Evolutionary conservation across 2,888 invertebrate genomes (phyloP), one percentile per base, ranked within the genome.

Genomic region (Holacanthella duospinosa): DNA sequence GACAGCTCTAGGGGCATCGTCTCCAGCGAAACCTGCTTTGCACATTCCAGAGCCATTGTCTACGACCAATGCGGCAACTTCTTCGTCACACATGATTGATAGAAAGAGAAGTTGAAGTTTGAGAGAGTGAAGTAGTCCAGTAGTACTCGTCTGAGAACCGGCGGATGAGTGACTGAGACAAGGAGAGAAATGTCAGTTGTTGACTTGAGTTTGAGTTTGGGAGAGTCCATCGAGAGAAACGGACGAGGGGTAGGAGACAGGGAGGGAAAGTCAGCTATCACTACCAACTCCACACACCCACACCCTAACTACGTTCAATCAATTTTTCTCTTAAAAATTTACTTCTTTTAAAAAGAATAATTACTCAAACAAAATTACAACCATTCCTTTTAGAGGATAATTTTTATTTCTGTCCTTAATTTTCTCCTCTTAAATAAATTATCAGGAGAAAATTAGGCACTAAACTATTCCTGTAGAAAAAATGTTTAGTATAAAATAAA

Each of bases 1-100:
- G 48, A 87, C 86, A 59, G 86, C 85, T 59, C 86, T 78, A 43
- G 86, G 86, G 62, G 86, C 86, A 75, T 87, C 86, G 75, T 86
- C 86, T 68, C 86, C 86, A 68, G 86, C 86, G 75, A 87, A 87
- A 67, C 86, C 86, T 68, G 86, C 85, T 75, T 86, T 86, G 79
- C 85, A 86, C 85, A 79, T 78, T 62, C 79, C 79, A 68, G 79
- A 79, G 64, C 80, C 80, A 75, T 79, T 81, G 76, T 80, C 86
- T 55, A 86, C 83, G 64, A 87, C 86, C 70, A 87, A 79, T 66
- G 86, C 86, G 63, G 85, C 83, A 76, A 86, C 84, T 76, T 86
- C 86, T 77, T 86, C 86, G 81, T 86, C 85, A 76, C 84, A 83
- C 85, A 85, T 85, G 74, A 48, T 48, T 48, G n/a, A 48, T 9